Percentiles rank a stretch among this genome's conserved stretches.
Evolutionary conservation across 2,113 vertebrate genomes (phyloP).

Genomic region (Coracopsis vasa): DNA sequence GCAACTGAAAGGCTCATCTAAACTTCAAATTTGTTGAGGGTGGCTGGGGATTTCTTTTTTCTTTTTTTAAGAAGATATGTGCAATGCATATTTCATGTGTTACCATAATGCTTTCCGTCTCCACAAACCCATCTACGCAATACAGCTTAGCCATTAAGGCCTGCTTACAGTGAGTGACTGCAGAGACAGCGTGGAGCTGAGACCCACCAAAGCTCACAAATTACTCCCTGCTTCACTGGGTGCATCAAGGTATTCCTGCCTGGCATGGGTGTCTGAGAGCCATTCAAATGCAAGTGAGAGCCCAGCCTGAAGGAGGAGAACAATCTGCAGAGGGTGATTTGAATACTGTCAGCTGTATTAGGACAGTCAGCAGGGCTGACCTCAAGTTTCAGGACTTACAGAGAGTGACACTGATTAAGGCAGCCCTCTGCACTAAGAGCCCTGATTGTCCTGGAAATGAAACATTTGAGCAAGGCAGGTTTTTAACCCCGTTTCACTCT

Average conservation of each 20-base stretch:
- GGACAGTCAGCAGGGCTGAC: neutral
- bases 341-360: neutral
- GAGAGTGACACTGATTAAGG: neutral
- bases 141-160: neutral
- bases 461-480: neutral
- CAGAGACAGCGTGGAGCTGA: rapidly evolving
- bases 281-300: rapidly evolving
- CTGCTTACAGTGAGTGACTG: neutral
- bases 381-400: neutral
- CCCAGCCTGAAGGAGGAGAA: neutral
- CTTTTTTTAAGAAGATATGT: neutral
- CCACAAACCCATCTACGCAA: neutral
- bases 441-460: neutral
- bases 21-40: neutral
- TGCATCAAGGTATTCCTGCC: neutral
- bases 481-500: neutral
- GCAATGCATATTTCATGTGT: neutral
- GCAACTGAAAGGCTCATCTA: neutral
- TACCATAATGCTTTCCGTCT: neutral
- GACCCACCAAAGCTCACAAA: neutral
- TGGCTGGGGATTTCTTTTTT: neutral
- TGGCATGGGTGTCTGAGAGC: rapidly evolving
- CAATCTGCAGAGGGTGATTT: neutral
- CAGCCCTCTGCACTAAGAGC: neutral
- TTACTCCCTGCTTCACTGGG: rapidly evolving